phyloP scores from a whole-genome alignment of 2,113 vertebrate genomes.

The Potamarius usumacintae region DNA sequence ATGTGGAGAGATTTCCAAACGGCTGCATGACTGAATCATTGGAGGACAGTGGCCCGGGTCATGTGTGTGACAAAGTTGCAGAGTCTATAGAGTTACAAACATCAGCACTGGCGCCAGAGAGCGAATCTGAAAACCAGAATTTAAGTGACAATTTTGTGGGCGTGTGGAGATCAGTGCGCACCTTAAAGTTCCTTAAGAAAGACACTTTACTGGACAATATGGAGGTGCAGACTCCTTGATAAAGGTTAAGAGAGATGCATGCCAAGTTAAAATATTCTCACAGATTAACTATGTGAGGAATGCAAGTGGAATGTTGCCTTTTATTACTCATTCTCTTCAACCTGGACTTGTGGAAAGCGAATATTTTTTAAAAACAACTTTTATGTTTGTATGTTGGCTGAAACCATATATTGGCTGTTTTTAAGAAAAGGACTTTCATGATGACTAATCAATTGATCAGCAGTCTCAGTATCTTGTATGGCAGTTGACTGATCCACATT shows the following conservation, averaged over 20 bases:
- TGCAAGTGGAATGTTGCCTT: slow-evolving; percentile 44
- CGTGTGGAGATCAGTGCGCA: slow-evolving; percentile 88
- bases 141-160: slow-evolving; percentile 82
- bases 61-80: slow-evolving; percentile 31
- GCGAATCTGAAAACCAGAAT: slow-evolving; percentile 59
- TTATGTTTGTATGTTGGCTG: slow-evolving; percentile 49
- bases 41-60: slow-evolving; percentile 17
- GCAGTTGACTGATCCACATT: neutral
- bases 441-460: slow-evolving; percentile 43
- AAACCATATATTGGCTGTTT: slow-evolving; percentile 36
- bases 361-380: slow-evolving; percentile 54
- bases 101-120: slow-evolving; percentile 57
- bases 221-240: slow-evolving; percentile 89
- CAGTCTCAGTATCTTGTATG: slow-evolving; percentile 3
- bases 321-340: slow-evolving; percentile 40
- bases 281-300: slow-evolving; percentile 41
- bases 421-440: slow-evolving; percentile 34
- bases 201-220: slow-evolving; percentile 90
- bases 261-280: slow-evolving; percentile 46
- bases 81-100: slow-evolving; percentile 70
- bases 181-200: slow-evolving; percentile 84
- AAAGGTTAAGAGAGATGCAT: slow-evolving; percentile 50
- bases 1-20: slow-evolving; percentile 41
- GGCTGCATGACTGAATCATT: slow-evolving; percentile 31
- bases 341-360: slow-evolving; percentile 44